Percentiles rank a stretch among this genome's conserved stretches.
Evolutionary conservation across 2,113 vertebrate genomes (phyloP).

Genomic region (Calypte anna): DNA sequence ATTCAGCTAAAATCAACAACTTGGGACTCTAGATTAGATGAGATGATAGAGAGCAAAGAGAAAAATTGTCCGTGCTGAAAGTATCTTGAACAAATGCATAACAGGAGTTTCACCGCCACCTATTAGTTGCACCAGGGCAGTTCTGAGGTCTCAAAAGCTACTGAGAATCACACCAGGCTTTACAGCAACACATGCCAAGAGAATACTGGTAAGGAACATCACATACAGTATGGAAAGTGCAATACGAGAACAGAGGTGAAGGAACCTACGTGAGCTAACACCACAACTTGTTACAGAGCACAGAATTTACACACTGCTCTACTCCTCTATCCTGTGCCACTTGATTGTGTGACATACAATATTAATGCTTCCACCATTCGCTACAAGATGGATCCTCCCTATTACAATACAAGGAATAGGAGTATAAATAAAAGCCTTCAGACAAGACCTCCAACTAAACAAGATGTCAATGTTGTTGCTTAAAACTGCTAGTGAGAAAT

Average conservation of each 20-base stretch:
- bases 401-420: neutral
- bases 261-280: neutral
- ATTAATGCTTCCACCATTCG: neutral
- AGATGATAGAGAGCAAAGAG: neutral
- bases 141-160: neutral
- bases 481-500: neutral
- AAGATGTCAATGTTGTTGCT: neutral
- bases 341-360: neutral
- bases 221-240: neutral
- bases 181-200: neutral
- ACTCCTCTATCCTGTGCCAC: neutral
- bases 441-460: neutral
- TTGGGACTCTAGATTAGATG: neutral
- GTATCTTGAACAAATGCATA: neutral
- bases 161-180: neutral
- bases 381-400: neutral
- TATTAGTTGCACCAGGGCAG: neutral
- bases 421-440: neutral
- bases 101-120: neutral
- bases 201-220: neutral
- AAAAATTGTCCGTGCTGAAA: neutral
- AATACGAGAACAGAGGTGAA: neutral
- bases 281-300: neutral
- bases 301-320: neutral
- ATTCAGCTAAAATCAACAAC: neutral